Evolutionary conservation across 2,888 invertebrate species (phyloP), one percentile per base, ranked within the genome.

Genomic region (Amiota minor): DNA sequence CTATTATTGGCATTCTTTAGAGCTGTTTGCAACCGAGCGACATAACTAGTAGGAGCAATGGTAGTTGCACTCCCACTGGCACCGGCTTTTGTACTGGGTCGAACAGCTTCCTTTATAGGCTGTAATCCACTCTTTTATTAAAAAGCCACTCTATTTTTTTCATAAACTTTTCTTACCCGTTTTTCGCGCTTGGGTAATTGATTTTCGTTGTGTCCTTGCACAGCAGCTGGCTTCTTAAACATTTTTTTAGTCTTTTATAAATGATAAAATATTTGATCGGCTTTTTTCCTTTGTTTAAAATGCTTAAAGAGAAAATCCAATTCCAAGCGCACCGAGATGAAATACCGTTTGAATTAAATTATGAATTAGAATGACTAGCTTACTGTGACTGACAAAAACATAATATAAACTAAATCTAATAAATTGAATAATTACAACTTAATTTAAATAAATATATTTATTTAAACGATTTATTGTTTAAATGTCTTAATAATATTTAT

Each of bases 341-440:
- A 87, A 87, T 86, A 86, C 86, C 86, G 86, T 87, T 86, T 73
- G 62, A 73, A 77, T 68, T 68, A n/a, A 23, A 67, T 18, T 11
- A 20, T 35, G 35, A 35, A 35, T 49, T n/a, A 50, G 65, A 74
- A 68, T 68, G 53, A 9, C 20, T 62, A 9, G 59, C 59, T 18
- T 59, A 59, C 59, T 59, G 11, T 35, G 35, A 35, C 35, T 35
- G 35, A 35, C 35, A 35, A 35, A 35, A 35, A 35, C 35, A 6
- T 35, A 35, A 35, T 35, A 35, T 35, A 20, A 56, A 59, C 20
- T 11, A 59, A 53, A 53, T 59, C 20, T 11, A 59, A 18, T 9
- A 9, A 59, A 35, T 35, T 35, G 35, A 35, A 35, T 6, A 6
- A 35, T 35, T 35, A 35, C 6, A 6, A 35, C 4, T 35, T 35